Base-by-base conservation (phyloP, 2,113 vertebrate genomes). In the Isurus oxyrinchus region DNA sequence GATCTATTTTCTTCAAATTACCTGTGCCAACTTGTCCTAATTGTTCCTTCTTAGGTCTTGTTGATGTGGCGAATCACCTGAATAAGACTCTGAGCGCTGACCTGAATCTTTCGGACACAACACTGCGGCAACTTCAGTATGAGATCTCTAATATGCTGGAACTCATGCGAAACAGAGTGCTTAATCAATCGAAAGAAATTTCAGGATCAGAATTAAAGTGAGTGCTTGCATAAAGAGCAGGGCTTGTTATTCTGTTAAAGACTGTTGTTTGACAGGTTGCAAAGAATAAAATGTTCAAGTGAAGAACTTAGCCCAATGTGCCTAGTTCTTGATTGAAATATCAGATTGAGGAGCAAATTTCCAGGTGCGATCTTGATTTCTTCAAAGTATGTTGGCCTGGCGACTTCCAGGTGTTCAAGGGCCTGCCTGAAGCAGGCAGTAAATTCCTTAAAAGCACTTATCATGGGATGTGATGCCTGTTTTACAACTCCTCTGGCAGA, bases 131-230 rank as follows among this genome's bases (percentile, higher is more conserved):
- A 10, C 97, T 99, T 35, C 97, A 98, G 94, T 97, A 97, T n/a
- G 98, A 98, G 2, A 97, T 98, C 69, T 97, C 97, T 1, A 84
- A 97, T 53, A 97, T 98, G 96, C 69, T 99, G 97, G 97, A 98
- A 84, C 66, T 16, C 1, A 96, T 99, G 88, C 97, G 97, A 94
- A 96, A 59, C 67, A 97, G 97, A 35, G 96, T 97, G 96, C 97
- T 98, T 49, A 96, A 79, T 3, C 97, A 96, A 0, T 91, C 96
- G 76, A 97, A 96, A 0, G 96, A 69, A 35, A 96, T 97, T 8
- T 97, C 97, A 93, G 97, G 96, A 49, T 96, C 69, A 67, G 97
- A 98, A 96, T 97, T 98, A 16, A 97, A 98, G 99, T 99, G 97
- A 97, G 98, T 81, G 76, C 35, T 86, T 23, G 40, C 1, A 19